Base-by-base conservation (phyloP, 2,797 vertebrate genomes). In the Myotis findleyi region DNA sequence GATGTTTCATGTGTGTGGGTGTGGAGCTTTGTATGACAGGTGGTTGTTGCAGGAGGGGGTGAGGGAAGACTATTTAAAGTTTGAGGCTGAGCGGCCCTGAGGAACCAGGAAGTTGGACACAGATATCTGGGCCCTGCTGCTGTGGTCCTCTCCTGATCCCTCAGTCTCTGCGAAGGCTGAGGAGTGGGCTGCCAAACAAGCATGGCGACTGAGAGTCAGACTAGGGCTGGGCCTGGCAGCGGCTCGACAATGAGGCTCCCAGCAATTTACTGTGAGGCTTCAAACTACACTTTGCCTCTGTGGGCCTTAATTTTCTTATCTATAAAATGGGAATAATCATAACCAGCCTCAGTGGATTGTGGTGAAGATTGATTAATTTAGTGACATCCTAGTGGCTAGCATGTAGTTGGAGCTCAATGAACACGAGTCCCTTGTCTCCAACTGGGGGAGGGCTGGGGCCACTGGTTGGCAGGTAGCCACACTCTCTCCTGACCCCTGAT, bases 11-110 rank as follows among this genome's bases (percentile, higher is more conserved):
- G 47, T 16, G 41, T 53, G 57, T 49, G 85, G 81, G 91, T 23
- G 36, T n/a, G 59, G 3, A 2, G 68, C 80, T 86, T 17, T 33
- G 41, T 53, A 20, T 82, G 82, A 27, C 41, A 27, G 82, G 30
- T 91, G 69, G 77, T 12, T 77, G 44, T n/a, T 47, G 41, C 10
- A 3, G 84, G 72, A 55, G 44, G 7, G 18, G 41, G 17, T 25
- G 75, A 79, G 36, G 30, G 14, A 23, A 87, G 66, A 47, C 88
- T 96, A 87, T 96, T 93, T 93, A 94, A 77, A 90, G 62, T 72
- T n/a, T 83, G 41, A 72, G 82, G 68, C 86, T 38, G 20, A 83
- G 75, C 51, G 82, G 57, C 59, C 47, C n/a, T 21, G 21, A 71
- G 33, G 49, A 91, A 55, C 55, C 23, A 21, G 73, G 59, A 38